Evolutionary conservation across 2,113 vertebrate species (phyloP).

Genomic region (Scytalopus superciliaris): DNA sequence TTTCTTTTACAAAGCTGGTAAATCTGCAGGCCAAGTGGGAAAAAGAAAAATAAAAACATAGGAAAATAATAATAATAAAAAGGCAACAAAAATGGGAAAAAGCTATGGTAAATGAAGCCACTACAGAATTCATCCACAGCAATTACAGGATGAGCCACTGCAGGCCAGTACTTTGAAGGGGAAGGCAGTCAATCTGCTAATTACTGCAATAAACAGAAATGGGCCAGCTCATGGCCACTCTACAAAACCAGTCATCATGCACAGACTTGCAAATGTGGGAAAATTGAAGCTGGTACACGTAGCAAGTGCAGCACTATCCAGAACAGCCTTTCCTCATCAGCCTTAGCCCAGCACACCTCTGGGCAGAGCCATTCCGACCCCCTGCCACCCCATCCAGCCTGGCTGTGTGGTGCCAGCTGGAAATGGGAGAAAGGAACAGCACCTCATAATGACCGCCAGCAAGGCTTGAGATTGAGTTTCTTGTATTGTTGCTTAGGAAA

Average conservation of each 20-base stretch:
- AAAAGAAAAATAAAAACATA: neutral
- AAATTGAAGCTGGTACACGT: neutral
- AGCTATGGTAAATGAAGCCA: neutral
- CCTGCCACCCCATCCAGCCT: neutral
- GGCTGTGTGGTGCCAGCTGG: neutral
- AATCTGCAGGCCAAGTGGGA: neutral
- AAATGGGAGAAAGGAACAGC: neutral
- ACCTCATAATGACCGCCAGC: neutral
- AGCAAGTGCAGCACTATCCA: neutral
- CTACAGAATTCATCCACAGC: neutral
- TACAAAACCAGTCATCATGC: accelerated
- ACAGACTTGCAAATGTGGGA: neutral
- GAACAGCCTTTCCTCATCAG: neutral
- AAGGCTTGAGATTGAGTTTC: neutral
- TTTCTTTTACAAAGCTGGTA: neutral
- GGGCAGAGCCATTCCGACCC: neutral
- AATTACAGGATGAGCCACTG: neutral
- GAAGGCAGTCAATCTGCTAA: neutral
- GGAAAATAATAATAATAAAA: neutral
- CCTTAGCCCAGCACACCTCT: neutral
- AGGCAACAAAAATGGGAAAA: neutral
- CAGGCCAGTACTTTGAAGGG: neutral
- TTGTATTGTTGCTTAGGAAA: neutral
- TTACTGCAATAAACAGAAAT: neutral
- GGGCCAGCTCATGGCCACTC: neutral